phyloP scores from a whole-genome alignment of 1,140 invertebrate genomes.

The Caenorhabditis remanei region DNA sequence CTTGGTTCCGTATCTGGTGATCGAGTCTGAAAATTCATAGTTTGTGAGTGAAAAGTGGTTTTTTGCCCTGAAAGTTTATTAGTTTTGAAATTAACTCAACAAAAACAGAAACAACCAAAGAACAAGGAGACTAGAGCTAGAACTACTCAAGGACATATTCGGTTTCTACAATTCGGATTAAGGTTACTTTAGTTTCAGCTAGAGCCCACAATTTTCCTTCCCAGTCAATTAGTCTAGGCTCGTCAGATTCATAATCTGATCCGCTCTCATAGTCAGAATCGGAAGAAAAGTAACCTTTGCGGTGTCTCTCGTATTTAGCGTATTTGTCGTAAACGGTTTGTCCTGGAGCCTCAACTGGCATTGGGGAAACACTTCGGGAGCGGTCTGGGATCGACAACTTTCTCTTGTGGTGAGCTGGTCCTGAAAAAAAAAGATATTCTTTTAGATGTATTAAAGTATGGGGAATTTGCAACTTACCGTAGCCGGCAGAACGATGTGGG shows the following conservation, averaged over 20 bases:
- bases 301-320: constrained; percentile 67
- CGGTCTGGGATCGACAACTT: constrained; percentile 67
- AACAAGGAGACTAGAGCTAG: not conserved
- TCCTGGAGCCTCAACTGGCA: constrained; percentile 32
- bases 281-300: constrained; percentile 58
- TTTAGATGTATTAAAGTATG: not conserved
- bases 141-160: constrained; percentile 55
- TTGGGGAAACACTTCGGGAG: constrained; percentile 60
- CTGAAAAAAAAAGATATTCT: constrained; percentile 40
- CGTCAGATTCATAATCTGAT: constrained; percentile 22
- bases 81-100: constrained; percentile 24
- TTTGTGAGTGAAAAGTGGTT: not conserved
- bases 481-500: constrained; percentile 68
- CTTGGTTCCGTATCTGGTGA: constrained; percentile 65
- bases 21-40: constrained; percentile 64
- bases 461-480: constrained; percentile 50
- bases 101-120: constrained; percentile 3
- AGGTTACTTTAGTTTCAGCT: constrained; percentile 59
- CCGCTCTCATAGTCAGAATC: constrained; percentile 36
- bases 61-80: constrained; percentile 39
- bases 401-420: constrained; percentile 67
- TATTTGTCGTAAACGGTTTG: constrained; percentile 63
- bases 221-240: constrained; percentile 55
- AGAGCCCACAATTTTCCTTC: constrained; percentile 61
- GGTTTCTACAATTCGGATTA: constrained; percentile 64